Conservation (phyloP, 64 coral and sea anemone genomes). For the Stichodactyla helianthus region DNA sequence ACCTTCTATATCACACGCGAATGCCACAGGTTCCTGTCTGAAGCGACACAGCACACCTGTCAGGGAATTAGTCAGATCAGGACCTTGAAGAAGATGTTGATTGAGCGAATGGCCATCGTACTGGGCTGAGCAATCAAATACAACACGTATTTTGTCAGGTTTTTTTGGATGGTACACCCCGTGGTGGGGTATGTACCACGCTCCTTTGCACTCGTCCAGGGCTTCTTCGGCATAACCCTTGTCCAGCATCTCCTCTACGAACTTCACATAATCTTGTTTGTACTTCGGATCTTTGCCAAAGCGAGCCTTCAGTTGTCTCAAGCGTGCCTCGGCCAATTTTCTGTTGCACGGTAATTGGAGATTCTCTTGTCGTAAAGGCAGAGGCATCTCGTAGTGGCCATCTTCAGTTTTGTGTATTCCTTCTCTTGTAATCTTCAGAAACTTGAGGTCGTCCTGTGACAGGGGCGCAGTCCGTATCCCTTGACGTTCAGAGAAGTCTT, state of each 20-base stretch:
- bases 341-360: no score
- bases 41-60: conserved; percentile 6
- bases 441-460: no score
- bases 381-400: no score
- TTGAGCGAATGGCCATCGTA: conserved; percentile 10
- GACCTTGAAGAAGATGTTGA: conserved; percentile 3
- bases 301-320: not conserved
- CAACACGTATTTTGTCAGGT: no score
- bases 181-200: not conserved
- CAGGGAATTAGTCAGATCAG: conserved; percentile 9
- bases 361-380: no score
- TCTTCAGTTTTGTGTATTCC: no score
- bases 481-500: no score
- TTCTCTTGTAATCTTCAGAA: no score
- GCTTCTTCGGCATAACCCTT: not conserved
- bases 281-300: conserved; percentile 14
- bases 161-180: not conserved
- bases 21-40: conserved; percentile 7
- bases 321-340: no score
- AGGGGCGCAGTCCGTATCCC: no score
- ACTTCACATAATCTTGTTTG: conserved; percentile 18
- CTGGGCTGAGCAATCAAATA: not conserved
- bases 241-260: conserved; percentile 3
- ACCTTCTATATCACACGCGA: conserved; percentile 22
- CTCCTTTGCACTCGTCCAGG: not conserved